Conservation (phyloP, 1,140 invertebrate genomes). For the Holcopasites calliopsidis region DNA sequence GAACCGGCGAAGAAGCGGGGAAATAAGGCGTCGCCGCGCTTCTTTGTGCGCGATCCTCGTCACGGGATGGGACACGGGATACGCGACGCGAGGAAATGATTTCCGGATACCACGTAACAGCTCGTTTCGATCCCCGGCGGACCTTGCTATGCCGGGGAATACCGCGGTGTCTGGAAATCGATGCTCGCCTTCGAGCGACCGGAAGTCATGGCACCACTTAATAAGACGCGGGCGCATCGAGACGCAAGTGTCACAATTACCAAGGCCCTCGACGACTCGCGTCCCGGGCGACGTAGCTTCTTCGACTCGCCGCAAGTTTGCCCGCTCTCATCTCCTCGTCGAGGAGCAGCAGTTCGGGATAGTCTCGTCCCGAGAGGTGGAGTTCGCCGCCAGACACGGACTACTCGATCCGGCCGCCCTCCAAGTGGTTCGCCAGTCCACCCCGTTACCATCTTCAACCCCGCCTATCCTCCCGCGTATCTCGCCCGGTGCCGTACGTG, state of each 20-base stretch:
- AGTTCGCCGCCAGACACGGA: conserved; percentile 58
- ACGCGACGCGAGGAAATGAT: conserved; percentile 48
- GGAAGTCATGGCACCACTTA: conserved; percentile 6
- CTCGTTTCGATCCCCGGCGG: conserved; percentile 37
- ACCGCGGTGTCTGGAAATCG: conserved; percentile 22
- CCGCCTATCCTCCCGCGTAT: background rate
- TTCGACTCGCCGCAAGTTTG: background rate
- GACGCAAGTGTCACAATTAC: conserved; percentile 46
- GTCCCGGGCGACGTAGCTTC: background rate
- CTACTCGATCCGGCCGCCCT: conserved; percentile 49
- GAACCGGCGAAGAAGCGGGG: background rate
- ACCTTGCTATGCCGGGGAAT: background rate
- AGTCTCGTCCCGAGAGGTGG: conserved; percentile 55
- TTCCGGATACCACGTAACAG: conserved; percentile 37
- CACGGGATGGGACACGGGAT: background rate
- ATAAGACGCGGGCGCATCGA: conserved; percentile 49
- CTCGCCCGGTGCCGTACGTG: conserved; percentile 30
- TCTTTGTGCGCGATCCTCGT: conserved; percentile 36
- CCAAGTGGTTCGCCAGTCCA: conserved; percentile 21
- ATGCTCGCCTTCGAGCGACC: background rate
- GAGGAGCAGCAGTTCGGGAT: conserved; percentile 43
- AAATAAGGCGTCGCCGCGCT: conserved; percentile 17
- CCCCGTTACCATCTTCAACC: background rate
- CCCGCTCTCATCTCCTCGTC: conserved; percentile 23
- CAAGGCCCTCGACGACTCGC: conserved; percentile 19